Evolutionary conservation across 1,140 invertebrate genomes (phyloP), one percentile per base, ranked within the genome.

Genomic region (Drosophila bipectinata): DNA sequence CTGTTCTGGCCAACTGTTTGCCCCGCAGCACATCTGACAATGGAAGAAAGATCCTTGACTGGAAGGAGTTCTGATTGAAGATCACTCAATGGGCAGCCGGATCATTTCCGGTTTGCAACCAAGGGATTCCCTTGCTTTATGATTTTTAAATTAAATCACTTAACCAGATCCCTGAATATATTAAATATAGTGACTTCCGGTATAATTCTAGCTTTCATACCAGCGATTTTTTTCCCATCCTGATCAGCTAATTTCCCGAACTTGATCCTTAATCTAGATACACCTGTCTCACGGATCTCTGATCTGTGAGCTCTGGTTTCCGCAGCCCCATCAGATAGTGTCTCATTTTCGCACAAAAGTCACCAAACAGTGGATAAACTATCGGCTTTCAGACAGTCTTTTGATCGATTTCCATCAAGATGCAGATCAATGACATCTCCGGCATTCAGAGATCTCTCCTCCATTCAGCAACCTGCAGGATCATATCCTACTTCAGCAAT

Each of bases 1-100:
- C 72, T 64, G 71, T 68, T 76, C 53, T 62, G 61, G 77, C 83
- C 82, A 87, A 87, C 82, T 87, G 82, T 75, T 72, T 69, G 49
- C 28, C 14, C 14, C 5, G 44, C 26, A 63, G 53, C 15, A 58
- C 64, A 77, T 56, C 47, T 74, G 63, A 52, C 78, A 30, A 68
- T 41, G 10, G 30, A 28, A 14, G 2, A 15, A 37, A 45, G 49
- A 66, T 75, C 60, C 58, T 44, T 82, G 64, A 14, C 14, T 56
- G 34, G 48, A 48, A 48, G 34, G 34, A 53, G 67, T 55, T 58
- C 57, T 74, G 82, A 84, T 84, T 81, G 82, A 61, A 60, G 53
- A 77, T 69, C 60, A 37, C 15, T 67, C 21, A 49, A 67, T 66
- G 55, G 30, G 37, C 37, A 61, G 24, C 58, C 63, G 34, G 59